Base-by-base conservation (phyloP, 2,888 invertebrate genomes). In the Plebejus argus region DNA sequence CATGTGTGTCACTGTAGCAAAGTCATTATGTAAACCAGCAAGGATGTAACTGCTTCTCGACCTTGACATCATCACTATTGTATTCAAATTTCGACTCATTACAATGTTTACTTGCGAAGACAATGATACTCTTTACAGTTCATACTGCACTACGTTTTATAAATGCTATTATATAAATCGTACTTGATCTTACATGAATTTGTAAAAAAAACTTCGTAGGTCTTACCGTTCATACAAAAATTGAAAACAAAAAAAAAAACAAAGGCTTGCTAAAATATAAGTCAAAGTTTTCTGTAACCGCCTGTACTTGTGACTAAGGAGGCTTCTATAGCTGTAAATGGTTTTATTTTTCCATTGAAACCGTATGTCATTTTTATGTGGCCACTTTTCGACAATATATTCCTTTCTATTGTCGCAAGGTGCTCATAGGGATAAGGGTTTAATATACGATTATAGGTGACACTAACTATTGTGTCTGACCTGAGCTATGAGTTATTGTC, bases 391-490 rank as follows among this genome's bases (percentile, higher is more conserved):
- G 90, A 88, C 92, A 89, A 93, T 93, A 93, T 93, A 93, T 94
- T 91, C 93, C 86, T 88, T 92, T 91, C 92, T 86, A 92, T 93
- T 94, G 93, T 93, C 89, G 90, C 87, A 88, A 92, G 93, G 93
- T 92, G 92, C 92, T 92, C 89, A 78, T 82, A 90, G 91, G 93
- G 93, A 93, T 93, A 92, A 93, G 92, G 91, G 90, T 90, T 90
- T 94, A 93, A 94, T 93, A 93, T 94, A 94, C 91, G 94, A 93
- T 93, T 93, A 94, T 94, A 93, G 93, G 91, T 90, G 91, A 86
- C 90, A 91, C 88, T 91, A 91, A 93, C 92, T 91, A 93, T 93
- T 93, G 92, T 93, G 89, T 90, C 92, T 93, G 92, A 94, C 94
- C 94, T 90, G 89, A 89, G 89, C 88, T 82, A 79, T 91, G 92